Conservation (phyloP, 2,797 vertebrate species). For the Spea hammondii region DNA sequence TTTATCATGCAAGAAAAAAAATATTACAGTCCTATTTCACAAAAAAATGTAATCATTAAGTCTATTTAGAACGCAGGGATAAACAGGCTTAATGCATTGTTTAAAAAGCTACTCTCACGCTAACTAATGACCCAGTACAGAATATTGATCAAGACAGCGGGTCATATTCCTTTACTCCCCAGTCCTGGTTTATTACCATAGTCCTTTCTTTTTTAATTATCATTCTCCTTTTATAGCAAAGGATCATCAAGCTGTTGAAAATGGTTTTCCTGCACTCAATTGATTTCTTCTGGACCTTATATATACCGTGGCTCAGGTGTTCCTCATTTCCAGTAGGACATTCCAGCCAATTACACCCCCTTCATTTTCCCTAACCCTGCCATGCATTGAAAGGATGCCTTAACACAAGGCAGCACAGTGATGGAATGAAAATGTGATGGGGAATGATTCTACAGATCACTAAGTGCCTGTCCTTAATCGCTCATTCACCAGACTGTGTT, state of each 20-base stretch:
- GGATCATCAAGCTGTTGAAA: constrained; percentile 30
- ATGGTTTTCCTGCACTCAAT: constrained; percentile 41
- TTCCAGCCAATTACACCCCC: constrained; percentile 43
- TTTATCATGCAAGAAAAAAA: no score
- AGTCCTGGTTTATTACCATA: constrained; percentile 43
- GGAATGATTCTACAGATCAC: constrained; percentile 23
- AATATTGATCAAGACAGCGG: constrained; percentile 55
- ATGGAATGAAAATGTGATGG: constrained; percentile 42
- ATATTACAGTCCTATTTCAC: no score
- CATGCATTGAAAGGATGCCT: constrained; percentile 34
- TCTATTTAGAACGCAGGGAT: constrained; percentile 24
- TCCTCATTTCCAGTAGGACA: constrained; percentile 18
- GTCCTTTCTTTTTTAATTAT: constrained; percentile 25
- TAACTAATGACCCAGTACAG: constrained; percentile 56
- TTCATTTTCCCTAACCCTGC: constrained; percentile 16
- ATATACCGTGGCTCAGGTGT: constrained; percentile 43
- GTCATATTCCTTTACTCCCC: constrained; percentile 52
- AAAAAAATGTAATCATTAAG: no score
- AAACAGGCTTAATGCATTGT: constrained; percentile 29
- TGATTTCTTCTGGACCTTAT: constrained; percentile 41
- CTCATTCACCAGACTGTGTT: no score
- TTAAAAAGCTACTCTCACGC: constrained; percentile 43
- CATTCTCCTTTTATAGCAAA: constrained; percentile 18
- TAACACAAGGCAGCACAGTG: constrained; percentile 23
- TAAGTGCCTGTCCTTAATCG: not conserved